Evolutionary conservation across 2,888 invertebrate species (phyloP).

Genomic region (Biston betularia): DNA sequence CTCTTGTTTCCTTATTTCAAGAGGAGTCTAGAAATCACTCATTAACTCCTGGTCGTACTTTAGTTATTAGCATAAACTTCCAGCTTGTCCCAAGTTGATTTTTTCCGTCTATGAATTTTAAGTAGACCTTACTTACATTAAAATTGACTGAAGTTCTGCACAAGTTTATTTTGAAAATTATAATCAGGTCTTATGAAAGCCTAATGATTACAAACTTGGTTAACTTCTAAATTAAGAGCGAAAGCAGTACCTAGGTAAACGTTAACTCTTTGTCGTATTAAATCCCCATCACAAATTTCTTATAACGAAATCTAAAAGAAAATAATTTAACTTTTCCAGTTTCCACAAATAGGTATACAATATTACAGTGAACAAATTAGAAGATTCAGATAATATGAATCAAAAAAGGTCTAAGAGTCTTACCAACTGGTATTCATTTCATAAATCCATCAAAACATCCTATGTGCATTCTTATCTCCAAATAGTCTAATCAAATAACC

Average conservation of each 20-base stretch:
- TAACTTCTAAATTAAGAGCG: background rate
- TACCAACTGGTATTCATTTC: background rate
- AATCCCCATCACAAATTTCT: background rate
- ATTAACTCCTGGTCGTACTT: too few species aligned
- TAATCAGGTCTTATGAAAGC: slow-evolving; percentile 6
- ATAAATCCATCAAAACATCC: background rate
- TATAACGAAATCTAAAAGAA: background rate
- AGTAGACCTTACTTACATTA: slow-evolving; percentile 4
- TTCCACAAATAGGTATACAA: too few species aligned
- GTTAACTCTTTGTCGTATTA: too few species aligned
- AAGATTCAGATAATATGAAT: too few species aligned
- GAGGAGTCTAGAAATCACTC: too few species aligned
- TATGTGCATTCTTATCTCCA: background rate
- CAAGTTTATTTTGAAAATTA: slow-evolving; percentile 15
- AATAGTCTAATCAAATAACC: slow-evolving; percentile 4
- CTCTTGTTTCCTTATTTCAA: too few species aligned
- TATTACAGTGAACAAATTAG: too few species aligned
- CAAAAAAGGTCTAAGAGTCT: too few species aligned
- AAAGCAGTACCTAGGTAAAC: background rate
- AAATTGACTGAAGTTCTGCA: slow-evolving; percentile 7
- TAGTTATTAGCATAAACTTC: too few species aligned
- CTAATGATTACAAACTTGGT: slow-evolving; percentile 7
- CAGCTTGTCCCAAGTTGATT: too few species aligned
- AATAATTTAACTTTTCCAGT: too few species aligned
- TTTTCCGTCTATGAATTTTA: slow-evolving; percentile 16